Percentiles rank a stretch among this genome's conserved stretches.
Conservation (phyloP, 2,113 vertebrate genomes). For the Potamarius usumacintae region DNA sequence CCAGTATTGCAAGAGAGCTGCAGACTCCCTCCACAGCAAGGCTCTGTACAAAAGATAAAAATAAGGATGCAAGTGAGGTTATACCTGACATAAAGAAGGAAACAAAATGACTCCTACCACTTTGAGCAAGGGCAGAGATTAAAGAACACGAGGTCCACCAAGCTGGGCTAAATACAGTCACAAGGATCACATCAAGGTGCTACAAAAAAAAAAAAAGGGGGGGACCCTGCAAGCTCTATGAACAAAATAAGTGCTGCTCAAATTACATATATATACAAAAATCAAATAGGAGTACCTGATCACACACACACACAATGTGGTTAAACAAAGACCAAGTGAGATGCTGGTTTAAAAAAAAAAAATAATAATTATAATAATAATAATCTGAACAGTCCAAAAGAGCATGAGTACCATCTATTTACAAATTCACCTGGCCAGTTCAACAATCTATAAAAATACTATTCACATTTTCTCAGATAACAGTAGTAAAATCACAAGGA, state of each 20-base stretch:
- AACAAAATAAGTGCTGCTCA: constrained; percentile 81
- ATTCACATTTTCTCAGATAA: constrained; percentile 88
- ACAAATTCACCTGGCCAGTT: constrained; percentile 89
- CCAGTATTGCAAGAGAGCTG: constrained; percentile 27
- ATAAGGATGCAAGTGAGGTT: constrained; percentile 34
- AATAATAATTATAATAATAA: constrained; percentile 41
- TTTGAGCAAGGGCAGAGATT: constrained; percentile 81
- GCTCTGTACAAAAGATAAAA: constrained; percentile 52
- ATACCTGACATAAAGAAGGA: constrained; percentile 59
- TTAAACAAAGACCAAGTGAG: constrained; percentile 65
- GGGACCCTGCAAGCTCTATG: constrained; percentile 63
- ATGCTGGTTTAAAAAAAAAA: constrained; percentile 45
- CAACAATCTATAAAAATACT: constrained; percentile 98
- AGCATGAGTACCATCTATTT: constrained; percentile 80
- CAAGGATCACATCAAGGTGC: constrained; percentile 63
- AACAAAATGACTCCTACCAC: constrained; percentile 75
- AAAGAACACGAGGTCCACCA: constrained; percentile 69
- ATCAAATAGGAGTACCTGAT: constrained; percentile 54
- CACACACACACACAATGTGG: constrained; percentile 65
- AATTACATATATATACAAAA: constrained; percentile 85
- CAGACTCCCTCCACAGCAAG: constrained; percentile 27
- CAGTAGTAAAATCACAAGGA: constrained; percentile 76
- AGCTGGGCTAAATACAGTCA: constrained; percentile 77
- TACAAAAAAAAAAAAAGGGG: constrained; percentile 30
- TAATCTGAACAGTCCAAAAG: constrained; percentile 51